phyloP scores from a whole-genome alignment of 2,888 invertebrate species.

The Stomorhina lunata region DNA sequence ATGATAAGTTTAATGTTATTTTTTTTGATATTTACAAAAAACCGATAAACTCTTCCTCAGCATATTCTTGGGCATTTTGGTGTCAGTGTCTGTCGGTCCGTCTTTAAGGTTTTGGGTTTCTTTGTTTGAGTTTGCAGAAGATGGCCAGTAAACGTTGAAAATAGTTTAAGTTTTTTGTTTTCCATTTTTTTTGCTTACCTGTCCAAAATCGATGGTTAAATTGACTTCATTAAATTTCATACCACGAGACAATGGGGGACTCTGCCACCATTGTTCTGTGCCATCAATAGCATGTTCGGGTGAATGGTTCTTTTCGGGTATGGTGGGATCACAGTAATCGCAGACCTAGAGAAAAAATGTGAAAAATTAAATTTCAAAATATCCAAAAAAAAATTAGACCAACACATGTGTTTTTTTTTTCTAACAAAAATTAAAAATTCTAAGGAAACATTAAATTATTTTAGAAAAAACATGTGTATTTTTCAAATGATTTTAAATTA shows the following conservation, averaged over 20 bases:
- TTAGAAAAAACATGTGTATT: neutral
- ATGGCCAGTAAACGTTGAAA: conserved; percentile 12
- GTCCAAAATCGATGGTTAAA: conserved; percentile 97
- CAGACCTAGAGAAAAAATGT: conserved; percentile 86
- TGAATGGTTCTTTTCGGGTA: conserved; percentile 90
- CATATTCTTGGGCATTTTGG: conserved; percentile 47
- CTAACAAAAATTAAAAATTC: conserved; percentile 1
- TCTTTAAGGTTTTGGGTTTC: conserved; percentile 53
- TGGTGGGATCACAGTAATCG: conserved; percentile 91
- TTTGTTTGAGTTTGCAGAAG: conserved; percentile 32
- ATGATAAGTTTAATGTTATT: conserved; percentile 38
- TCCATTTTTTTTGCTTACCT: conserved; percentile 83
- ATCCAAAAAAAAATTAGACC: neutral
- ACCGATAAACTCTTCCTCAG: conserved; percentile 30
- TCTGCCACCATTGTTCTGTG: conserved; percentile 99
- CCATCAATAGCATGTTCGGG: conserved; percentile 97
- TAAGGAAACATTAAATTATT: neutral
- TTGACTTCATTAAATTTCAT: conserved; percentile 98
- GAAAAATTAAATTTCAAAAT: conserved; percentile 47
- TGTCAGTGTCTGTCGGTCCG: conserved; percentile 31
- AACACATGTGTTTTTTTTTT: conserved; percentile 41
- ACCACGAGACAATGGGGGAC: conserved; percentile 97
- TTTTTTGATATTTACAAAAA: conserved; percentile 37
- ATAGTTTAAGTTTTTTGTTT: conserved; percentile 24
- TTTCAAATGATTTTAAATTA: conserved; percentile 7